These are phyloP conservation scores for Tanypteryx hageni DNA, from an alignment of 2,888 invertebrate species.

Conservation along the genomic window DNA sequence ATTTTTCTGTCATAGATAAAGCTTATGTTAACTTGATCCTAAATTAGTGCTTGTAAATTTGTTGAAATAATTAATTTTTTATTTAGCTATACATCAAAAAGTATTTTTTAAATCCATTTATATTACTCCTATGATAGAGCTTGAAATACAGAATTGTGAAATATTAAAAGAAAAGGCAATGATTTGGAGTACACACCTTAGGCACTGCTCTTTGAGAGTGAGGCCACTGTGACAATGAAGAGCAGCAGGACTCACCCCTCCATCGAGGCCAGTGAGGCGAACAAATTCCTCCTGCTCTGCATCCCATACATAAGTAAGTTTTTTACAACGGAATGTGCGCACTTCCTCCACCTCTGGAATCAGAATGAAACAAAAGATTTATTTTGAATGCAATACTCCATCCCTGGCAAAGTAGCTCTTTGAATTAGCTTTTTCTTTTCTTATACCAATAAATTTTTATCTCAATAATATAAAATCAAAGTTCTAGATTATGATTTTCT, in stretches of 20 bases:
- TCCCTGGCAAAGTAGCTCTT: no score
- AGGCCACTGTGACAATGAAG: constrained; percentile 82
- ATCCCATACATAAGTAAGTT: constrained; percentile 90
- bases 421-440: no score
- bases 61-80: background rate
- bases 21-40: background rate
- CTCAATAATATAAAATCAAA: no score
- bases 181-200: constrained; percentile 77
- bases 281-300: constrained; percentile 81
- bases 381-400: background rate
- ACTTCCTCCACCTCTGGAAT: constrained; percentile 78
- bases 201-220: constrained; percentile 79
- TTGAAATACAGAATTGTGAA: background rate
- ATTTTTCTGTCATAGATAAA: background rate
- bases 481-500: no score
- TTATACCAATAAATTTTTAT: no score
- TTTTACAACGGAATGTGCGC: constrained; percentile 88
- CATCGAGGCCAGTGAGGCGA: constrained; percentile 85
- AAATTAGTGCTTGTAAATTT: background rate
- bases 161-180: background rate
- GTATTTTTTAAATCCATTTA: background rate
- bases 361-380: constrained; percentile 58
- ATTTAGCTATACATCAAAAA: no score
- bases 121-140: background rate
- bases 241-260: constrained; percentile 80